Conservation (phyloP, 2,113 vertebrate genomes). For the Trinectes maculatus region DNA sequence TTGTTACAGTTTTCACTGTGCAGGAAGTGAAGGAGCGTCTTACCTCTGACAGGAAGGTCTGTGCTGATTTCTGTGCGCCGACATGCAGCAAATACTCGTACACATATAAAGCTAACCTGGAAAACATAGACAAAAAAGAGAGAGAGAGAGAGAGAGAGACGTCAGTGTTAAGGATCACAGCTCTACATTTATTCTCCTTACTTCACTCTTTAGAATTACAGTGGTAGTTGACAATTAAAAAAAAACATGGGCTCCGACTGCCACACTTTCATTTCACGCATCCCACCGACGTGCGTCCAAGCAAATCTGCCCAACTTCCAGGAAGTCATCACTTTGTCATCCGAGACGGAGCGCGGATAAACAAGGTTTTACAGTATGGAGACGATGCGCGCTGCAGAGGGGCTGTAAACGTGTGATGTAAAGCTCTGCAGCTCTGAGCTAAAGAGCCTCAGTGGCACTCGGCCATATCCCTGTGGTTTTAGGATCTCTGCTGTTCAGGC, state of each 20-base stretch:
- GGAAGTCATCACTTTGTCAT: slow-evolving; percentile 28
- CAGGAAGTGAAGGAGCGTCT: slow-evolving; percentile 69
- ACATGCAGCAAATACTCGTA: slow-evolving; percentile 92
- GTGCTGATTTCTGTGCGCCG: slow-evolving; percentile 92
- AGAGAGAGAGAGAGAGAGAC: slow-evolving; percentile 25
- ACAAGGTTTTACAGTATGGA: slow-evolving; percentile 52
- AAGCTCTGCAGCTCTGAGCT: slow-evolving; percentile 57
- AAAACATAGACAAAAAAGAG: slow-evolving; percentile 59
- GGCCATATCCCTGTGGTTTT: slow-evolving; percentile 67
- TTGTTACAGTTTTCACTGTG: no score
- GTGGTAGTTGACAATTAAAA: slow-evolving; percentile 7
- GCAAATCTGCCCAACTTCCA: slow-evolving; percentile 27
- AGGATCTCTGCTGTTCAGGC: slow-evolving; percentile 54
- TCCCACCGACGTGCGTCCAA: background rate
- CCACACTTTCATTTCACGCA: background rate
- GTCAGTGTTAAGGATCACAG: slow-evolving; percentile 31
- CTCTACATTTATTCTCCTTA: slow-evolving; percentile 6
- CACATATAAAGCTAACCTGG: slow-evolving; percentile 91
- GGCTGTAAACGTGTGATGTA: slow-evolving; percentile 62
- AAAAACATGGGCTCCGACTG: background rate
- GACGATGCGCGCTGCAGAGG: slow-evolving; percentile 32
- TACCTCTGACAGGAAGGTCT: slow-evolving; percentile 94
- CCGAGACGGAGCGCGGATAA: slow-evolving; percentile 37
- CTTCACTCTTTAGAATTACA: slow-evolving; percentile 1
- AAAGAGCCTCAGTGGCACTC: slow-evolving; percentile 64